Conservation (phyloP, 2,113 vertebrate genomes). For the Nansenia antarctica region DNA sequence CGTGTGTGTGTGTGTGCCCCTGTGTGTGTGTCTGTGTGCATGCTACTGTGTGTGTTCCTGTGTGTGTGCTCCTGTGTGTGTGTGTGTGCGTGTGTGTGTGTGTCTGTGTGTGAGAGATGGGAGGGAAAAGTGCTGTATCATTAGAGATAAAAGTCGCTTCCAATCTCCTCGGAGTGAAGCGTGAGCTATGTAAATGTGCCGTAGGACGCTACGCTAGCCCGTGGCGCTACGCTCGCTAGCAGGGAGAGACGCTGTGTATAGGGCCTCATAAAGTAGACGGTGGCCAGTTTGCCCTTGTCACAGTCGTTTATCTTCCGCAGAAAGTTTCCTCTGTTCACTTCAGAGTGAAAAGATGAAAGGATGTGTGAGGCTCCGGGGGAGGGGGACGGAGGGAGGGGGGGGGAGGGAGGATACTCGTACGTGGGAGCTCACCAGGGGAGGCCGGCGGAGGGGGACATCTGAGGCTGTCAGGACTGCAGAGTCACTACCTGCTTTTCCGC, state of each 20-base stretch:
- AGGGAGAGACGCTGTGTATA: background rate
- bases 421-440: constrained; percentile 42
- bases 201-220: background rate
- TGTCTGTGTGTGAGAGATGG: no score
- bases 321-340: background rate
- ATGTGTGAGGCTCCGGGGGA: background rate
- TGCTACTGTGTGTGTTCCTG: no score
- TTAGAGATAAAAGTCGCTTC: constrained; percentile 32
- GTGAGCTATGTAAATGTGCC: constrained; percentile 10
- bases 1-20: no score
- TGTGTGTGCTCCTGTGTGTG: no score
- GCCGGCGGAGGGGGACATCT: no score
- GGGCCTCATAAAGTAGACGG: background rate
- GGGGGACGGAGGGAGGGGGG: constrained; percentile 25
- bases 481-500: no score
- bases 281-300: background rate
- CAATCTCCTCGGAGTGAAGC: constrained; percentile 30
- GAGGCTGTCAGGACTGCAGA: no score
- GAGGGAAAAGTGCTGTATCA: constrained; percentile 10
- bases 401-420: constrained; percentile 17
- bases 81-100: no score
- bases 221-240: background rate
- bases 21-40: no score
- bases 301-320: background rate
- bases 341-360: background rate